A percentile compares a stretch with the other conserved stretches of the same genome.
phyloP scores from a whole-genome alignment of 2,113 vertebrate genomes.

The Catharus minimus region DNA sequence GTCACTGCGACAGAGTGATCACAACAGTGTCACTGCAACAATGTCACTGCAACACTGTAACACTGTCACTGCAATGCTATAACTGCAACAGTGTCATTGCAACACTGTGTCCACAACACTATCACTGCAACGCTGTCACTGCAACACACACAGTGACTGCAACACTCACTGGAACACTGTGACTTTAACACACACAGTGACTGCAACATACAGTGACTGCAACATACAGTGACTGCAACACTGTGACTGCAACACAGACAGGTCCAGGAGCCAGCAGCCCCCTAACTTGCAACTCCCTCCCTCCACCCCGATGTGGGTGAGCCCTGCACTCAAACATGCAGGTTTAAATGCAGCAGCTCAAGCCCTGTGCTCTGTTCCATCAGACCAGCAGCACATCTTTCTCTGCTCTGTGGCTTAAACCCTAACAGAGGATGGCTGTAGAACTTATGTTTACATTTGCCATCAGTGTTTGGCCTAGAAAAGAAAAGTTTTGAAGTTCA shows the following conservation, averaged over 20 bases:
- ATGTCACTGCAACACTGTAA: no score
- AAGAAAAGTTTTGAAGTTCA: background rate
- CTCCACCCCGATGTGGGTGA: fast-evolving
- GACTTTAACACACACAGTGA: background rate
- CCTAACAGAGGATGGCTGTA: background rate
- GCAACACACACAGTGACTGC: no score
- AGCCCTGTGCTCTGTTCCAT: background rate
- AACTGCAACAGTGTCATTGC: no score
- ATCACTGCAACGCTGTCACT: no score
- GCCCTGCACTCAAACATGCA: background rate
- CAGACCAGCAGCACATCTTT: background rate
- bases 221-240: no score
- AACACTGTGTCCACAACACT: no score
- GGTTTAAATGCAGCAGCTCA: background rate
- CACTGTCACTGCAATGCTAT: fast-evolving
- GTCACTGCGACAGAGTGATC: no score
- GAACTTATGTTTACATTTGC: background rate
- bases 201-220: no score
- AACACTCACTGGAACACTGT: background rate
- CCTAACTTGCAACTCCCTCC: background rate
- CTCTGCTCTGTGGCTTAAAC: background rate
- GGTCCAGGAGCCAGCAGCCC: background rate
- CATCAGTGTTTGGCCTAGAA: background rate
- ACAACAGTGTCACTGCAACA: background rate
- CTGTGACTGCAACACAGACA: fast-evolving